Conservation (phyloP, 2,888 invertebrate species). For the Limnephilus auricula region DNA sequence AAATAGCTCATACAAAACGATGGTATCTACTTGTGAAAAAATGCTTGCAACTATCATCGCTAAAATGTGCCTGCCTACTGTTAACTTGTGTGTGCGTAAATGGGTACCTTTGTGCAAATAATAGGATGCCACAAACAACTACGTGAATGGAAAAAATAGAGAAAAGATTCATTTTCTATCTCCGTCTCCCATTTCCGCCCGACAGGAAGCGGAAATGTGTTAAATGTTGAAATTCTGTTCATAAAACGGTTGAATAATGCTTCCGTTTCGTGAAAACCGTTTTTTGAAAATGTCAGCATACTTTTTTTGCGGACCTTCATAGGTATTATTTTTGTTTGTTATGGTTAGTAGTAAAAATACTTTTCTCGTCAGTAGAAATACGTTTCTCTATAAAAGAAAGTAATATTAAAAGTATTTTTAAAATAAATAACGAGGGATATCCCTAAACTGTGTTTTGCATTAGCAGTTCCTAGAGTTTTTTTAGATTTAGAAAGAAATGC, state of each 20-base stretch:
- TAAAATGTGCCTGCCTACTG: not conserved
- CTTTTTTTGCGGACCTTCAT: not conserved
- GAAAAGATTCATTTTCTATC: constrained; percentile 38
- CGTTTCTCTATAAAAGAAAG: too few relatives aligned
- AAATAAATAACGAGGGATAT: too few relatives aligned
- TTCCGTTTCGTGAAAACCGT: constrained; percentile 37
- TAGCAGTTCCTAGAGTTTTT: not conserved
- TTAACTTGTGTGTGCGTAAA: constrained; percentile 8
- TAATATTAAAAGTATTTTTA: too few relatives aligned
- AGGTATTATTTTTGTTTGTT: not conserved
- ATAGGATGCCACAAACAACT: constrained; percentile 9
- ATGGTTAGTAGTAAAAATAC: too few relatives aligned
- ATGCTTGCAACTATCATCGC: not conserved
- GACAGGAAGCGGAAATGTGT: constrained; percentile 46
- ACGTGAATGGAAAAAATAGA: constrained; percentile 42
- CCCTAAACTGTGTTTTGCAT: not conserved
- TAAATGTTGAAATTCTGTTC: constrained; percentile 46
- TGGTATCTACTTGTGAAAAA: not conserved
- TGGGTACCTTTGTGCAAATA: not conserved
- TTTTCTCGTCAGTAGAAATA: too few relatives aligned
- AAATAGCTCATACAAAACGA: not conserved
- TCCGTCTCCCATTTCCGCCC: constrained; percentile 43
- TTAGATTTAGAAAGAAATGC: too few relatives aligned
- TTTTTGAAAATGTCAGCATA: constrained; percentile 35
- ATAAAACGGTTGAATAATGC: constrained; percentile 45